A percentile compares a stretch with the other conserved stretches of the same genome.
phyloP scores from a whole-genome alignment of 2,113 vertebrate genomes.

The Vulpes lagopus region DNA sequence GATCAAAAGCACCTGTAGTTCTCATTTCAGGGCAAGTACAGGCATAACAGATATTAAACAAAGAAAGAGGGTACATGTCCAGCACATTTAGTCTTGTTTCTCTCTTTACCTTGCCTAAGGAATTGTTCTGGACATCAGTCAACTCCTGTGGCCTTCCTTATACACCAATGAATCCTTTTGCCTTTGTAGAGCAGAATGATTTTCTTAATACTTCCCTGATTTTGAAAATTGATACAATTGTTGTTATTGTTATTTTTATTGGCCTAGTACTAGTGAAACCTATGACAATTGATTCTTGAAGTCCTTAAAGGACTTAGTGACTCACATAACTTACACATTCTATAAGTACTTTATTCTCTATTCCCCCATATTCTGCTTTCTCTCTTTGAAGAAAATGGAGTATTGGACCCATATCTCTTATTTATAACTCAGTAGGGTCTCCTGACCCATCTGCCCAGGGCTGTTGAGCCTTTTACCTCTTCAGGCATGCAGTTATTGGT shows the following conservation, averaged over 20 bases:
- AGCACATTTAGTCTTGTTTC: conserved; percentile 57
- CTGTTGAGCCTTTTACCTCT: neutral
- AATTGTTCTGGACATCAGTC: conserved; percentile 27
- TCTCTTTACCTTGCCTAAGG: conserved; percentile 44
- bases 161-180: conserved; percentile 51
- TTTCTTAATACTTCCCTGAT: conserved; percentile 44
- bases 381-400: neutral
- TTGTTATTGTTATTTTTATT: conserved; percentile 8
- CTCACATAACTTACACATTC: neutral
- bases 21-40: conserved; percentile 54
- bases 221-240: conserved; percentile 47
- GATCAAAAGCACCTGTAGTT: neutral
- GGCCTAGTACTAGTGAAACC: neutral
- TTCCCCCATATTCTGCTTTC: neutral
- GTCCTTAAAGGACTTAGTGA: conserved; percentile 22
- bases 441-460: neutral
- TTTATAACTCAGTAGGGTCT: conserved; percentile 26
- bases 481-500: neutral
- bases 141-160: conserved; percentile 36
- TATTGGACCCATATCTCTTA: neutral
- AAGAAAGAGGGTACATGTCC: conserved; percentile 19
- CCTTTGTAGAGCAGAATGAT: conserved; percentile 42
- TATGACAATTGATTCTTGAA: conserved; percentile 25
- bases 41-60: conserved; percentile 10
- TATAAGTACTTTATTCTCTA: neutral